These are phyloP conservation scores for Cataglyphis livida DNA, from an alignment of 2,888 invertebrate species.

Conservation along the genomic window DNA sequence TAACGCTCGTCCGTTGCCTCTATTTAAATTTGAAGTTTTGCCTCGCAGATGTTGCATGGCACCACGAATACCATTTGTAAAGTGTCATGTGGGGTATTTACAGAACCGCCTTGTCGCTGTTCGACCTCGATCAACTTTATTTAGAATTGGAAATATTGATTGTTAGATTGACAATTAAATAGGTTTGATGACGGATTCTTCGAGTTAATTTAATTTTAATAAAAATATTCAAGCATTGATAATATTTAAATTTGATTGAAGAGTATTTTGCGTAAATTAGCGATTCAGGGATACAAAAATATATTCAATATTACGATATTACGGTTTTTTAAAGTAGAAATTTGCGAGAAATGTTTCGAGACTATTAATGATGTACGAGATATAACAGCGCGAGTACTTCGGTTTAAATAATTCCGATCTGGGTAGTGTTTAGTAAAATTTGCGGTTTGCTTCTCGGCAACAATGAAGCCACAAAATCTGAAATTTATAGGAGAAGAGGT, in stretches of 20 bases:
- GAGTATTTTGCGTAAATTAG: neutral
- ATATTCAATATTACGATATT: neutral
- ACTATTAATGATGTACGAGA: slow-evolving; percentile 5
- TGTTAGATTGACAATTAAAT: neutral
- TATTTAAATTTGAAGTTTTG: neutral
- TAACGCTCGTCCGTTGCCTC: slow-evolving; percentile 16
- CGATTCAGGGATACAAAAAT: neutral
- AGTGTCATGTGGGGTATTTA: slow-evolving; percentile 45
- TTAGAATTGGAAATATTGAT: neutral
- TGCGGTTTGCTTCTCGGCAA: slow-evolving; percentile 51
- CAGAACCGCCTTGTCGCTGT: neutral
- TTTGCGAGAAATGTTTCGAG: slow-evolving; percentile 3
- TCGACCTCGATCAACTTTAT: neutral
- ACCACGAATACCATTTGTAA: slow-evolving; percentile 59
- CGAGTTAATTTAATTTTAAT: neutral
- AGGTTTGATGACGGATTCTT: neutral
- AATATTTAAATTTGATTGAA: neutral
- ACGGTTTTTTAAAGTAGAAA: neutral
- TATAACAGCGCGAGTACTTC: neutral
- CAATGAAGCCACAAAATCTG: slow-evolving; percentile 58
- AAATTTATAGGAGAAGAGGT: slow-evolving; percentile 55
- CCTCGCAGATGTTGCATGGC: neutral
- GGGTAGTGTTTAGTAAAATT: slow-evolving; percentile 34
- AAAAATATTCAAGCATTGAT: neutral
- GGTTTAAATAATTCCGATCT: slow-evolving; percentile 38